Percentiles rank a stretch among this genome's conserved stretches.
These are phyloP conservation scores for Tinea semifulvella DNA, from an alignment of 2,888 invertebrate species.

Conservation along the genomic window DNA sequence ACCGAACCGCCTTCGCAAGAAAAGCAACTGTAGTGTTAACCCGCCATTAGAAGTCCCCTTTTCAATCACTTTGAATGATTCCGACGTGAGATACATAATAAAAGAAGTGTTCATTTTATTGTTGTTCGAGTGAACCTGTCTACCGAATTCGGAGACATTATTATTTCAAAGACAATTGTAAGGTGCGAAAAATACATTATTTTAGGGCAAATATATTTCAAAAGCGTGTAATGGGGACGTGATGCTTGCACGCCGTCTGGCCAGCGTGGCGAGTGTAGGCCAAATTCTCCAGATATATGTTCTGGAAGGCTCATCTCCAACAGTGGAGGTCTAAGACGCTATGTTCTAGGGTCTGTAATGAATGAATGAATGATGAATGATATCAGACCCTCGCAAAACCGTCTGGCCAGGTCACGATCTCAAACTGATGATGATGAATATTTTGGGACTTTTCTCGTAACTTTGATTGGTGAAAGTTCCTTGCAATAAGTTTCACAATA, in stretches of 20 bases:
- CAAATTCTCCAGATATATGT: no score
- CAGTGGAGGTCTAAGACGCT: no score
- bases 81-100: conserved; percentile 4
- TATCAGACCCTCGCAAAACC: no score
- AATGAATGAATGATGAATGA: no score
- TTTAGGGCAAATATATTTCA: background rate
- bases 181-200: no score
- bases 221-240: background rate
- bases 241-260: background rate
- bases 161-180: background rate
- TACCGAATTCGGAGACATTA: background rate
- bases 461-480: background rate
- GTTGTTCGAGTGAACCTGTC: background rate
- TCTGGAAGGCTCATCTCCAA: no score
- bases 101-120: conserved; percentile 4
- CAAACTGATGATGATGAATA: background rate
- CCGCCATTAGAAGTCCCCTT: conserved; percentile 5
- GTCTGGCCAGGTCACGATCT: background rate
- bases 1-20: no score
- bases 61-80: conserved; percentile 5
- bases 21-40: conserved; percentile 7
- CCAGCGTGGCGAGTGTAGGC: no score
- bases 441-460: background rate
- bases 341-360: no score
- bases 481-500: no score